A percentile compares a stretch with the other conserved stretches of the same genome.
phyloP scores from a whole-genome alignment of 2,888 invertebrate genomes.

The Lasioglossum morio region DNA sequence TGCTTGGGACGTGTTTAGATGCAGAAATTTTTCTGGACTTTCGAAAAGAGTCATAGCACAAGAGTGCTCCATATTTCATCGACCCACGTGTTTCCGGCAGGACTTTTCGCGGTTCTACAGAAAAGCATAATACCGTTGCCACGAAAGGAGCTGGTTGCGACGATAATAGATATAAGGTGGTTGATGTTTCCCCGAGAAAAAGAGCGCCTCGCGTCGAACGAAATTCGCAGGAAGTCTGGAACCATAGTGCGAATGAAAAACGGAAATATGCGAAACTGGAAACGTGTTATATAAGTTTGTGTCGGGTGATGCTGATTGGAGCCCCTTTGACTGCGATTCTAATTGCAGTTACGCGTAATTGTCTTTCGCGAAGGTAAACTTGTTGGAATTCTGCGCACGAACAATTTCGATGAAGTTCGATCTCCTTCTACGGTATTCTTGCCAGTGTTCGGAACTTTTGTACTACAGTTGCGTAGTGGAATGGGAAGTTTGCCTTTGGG shows the following conservation, averaged over 20 bases:
- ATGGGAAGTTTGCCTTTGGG: neutral
- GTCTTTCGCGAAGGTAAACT: neutral
- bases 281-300: neutral
- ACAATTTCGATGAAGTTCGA: neutral
- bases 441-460: neutral
- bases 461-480: neutral
- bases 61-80: constrained; percentile 19
- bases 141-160: neutral
- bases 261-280: neutral
- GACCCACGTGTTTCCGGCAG: constrained; percentile 24
- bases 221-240: neutral
- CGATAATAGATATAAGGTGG: neutral
- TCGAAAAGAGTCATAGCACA: neutral
- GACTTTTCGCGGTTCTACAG: constrained; percentile 12
- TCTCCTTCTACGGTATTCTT: neutral
- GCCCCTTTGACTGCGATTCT: neutral
- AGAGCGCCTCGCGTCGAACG: neutral
- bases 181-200: neutral
- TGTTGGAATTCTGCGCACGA: neutral
- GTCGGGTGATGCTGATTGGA: neutral
- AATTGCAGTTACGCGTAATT: neutral
- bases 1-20: neutral
- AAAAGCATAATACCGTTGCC: neutral
- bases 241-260: neutral
- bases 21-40: neutral